Conservation (phyloP, 1,140 invertebrate species). For the Neotoxoptera formosana region DNA sequence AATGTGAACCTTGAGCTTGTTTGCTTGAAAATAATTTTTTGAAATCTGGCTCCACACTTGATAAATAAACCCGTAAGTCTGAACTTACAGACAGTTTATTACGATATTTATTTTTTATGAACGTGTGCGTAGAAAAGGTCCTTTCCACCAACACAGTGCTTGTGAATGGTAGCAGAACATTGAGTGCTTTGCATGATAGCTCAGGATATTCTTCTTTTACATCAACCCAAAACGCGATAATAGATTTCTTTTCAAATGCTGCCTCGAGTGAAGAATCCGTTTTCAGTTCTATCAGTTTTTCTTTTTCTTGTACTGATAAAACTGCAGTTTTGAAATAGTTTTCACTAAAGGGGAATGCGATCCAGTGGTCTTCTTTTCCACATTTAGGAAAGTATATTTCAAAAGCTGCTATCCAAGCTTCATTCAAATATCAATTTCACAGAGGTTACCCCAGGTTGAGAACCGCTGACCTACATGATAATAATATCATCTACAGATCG, state of each 20-base stretch:
- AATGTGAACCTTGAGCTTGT: no score
- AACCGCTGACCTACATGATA: no score
- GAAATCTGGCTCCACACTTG: no score
- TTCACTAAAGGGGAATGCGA: background rate
- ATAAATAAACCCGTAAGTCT: background rate
- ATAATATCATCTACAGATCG: background rate
- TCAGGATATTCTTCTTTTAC: background rate
- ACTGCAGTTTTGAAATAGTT: background rate
- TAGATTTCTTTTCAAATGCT: background rate
- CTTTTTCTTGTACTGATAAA: background rate
- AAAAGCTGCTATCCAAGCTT: background rate
- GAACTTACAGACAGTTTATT: background rate
- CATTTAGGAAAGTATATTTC: background rate
- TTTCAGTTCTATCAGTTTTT: background rate
- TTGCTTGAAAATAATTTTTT: no score
- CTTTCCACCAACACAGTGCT: no score
- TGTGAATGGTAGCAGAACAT: background rate
- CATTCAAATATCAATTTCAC: slow-evolving; percentile 1
- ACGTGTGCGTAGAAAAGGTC: background rate
- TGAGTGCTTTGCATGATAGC: background rate
- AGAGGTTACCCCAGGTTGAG: no score
- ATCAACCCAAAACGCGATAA: background rate
- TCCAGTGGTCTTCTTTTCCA: background rate
- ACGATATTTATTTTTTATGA: background rate
- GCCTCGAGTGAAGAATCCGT: background rate